phyloP scores from a whole-genome alignment of 1,140 invertebrate genomes.

The Drosophila bifasciata region DNA sequence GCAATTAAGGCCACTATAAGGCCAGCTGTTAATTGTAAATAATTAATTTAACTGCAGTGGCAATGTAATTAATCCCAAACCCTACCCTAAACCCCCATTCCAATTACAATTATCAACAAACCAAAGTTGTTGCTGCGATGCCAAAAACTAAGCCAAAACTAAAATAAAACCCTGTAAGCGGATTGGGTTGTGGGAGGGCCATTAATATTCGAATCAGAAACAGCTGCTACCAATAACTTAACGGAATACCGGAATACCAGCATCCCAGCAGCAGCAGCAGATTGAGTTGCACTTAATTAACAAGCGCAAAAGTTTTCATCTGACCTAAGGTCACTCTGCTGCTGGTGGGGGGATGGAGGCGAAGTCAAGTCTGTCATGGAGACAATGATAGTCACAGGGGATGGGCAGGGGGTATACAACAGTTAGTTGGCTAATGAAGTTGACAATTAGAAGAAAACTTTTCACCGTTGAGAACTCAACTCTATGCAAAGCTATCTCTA shows the following conservation, averaged over 20 bases:
- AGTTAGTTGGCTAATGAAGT: slow-evolving; percentile 55
- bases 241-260: slow-evolving; percentile 36
- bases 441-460: slow-evolving; percentile 46
- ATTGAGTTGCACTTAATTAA: slow-evolving; percentile 70
- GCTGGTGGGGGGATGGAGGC: neutral
- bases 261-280: slow-evolving; percentile 16
- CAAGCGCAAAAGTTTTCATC: slow-evolving; percentile 44
- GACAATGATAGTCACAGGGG: neutral
- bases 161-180: neutral
- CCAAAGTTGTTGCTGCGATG: slow-evolving; percentile 8
- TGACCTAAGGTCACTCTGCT: slow-evolving; percentile 28
- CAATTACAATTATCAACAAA: slow-evolving; percentile 33
- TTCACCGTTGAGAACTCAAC: slow-evolving; percentile 14
- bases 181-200: neutral
- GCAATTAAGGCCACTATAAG: slow-evolving; percentile 41
- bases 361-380: neutral
- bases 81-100: no score
- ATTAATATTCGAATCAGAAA: slow-evolving; percentile 33
- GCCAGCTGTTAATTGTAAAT: slow-evolving; percentile 51
- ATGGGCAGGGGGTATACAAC: neutral
- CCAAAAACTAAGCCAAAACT: slow-evolving; percentile 26
- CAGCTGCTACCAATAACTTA: slow-evolving; percentile 34
- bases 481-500: slow-evolving; percentile 2
- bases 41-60: slow-evolving; percentile 34
- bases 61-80: slow-evolving; percentile 42